Evolutionary conservation across 2,113 vertebrate genomes (phyloP).

Genomic region (Phyllopteryx taeniolatus): DNA sequence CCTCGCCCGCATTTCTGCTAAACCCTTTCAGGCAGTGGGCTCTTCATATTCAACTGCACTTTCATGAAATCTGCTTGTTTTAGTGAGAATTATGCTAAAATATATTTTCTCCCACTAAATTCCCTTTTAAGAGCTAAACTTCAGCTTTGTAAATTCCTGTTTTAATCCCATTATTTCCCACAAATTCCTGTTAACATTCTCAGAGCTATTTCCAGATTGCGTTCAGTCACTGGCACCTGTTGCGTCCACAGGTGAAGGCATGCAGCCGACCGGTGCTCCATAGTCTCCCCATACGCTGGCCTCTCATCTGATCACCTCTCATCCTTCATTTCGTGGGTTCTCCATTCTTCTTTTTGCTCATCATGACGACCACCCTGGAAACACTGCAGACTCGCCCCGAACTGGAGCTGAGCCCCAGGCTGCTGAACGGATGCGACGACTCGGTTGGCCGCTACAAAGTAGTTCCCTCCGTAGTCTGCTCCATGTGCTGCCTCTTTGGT

Average conservation of each 20-base stretch:
- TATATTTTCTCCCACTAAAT: too few species aligned
- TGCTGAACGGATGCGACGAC: conserved; percentile 79
- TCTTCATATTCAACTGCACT: too few species aligned
- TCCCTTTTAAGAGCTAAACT: too few species aligned
- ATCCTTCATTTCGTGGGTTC: conserved; percentile 17
- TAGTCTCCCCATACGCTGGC: conserved; percentile 43
- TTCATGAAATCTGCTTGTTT: too few species aligned
- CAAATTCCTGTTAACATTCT: too few species aligned
- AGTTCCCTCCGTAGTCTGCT: conserved; percentile 91
- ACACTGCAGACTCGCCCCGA: conserved; percentile 78
- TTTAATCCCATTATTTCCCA: too few species aligned
- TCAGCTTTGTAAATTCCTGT: too few species aligned
- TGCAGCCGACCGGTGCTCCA: conserved; percentile 50
- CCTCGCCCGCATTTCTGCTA: too few species aligned
- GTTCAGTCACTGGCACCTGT: background rate
- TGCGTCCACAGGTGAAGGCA: conserved; percentile 52
- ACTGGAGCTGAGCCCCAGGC: conserved; percentile 70
- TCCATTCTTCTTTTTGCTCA: conserved; percentile 14
- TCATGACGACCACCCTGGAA: conserved; percentile 84
- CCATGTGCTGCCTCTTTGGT: conserved; percentile 97
- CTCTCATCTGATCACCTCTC: conserved; percentile 38
- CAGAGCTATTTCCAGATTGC: background rate
- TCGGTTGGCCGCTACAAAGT: conserved; percentile 83
- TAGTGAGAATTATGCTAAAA: too few species aligned
- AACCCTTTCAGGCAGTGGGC: too few species aligned